phyloP scores from a whole-genome alignment of 2,797 vertebrate species.

The Myotis myotis region DNA sequence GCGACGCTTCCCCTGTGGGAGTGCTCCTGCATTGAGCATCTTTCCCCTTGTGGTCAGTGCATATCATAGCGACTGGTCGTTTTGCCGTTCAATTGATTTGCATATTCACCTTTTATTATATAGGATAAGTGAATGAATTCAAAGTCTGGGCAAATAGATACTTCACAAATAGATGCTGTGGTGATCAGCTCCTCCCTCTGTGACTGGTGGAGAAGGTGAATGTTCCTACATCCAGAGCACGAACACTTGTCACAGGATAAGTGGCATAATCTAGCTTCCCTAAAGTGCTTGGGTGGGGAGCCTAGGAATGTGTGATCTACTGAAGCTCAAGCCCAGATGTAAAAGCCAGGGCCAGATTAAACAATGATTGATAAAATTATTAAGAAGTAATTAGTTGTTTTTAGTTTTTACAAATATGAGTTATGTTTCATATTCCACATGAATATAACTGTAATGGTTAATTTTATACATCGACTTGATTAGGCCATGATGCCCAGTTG shows the following conservation, averaged over 20 bases:
- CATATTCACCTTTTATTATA: too few relatives aligned
- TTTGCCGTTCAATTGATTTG: rapidly evolving
- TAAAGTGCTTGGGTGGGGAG: background rate
- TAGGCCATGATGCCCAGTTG: background rate
- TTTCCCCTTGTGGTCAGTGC: too few relatives aligned
- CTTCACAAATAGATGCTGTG: background rate
- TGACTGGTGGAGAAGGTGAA: background rate
- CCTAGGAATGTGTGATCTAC: background rate
- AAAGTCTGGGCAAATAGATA: background rate
- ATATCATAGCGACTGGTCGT: too few relatives aligned
- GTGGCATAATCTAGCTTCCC: background rate
- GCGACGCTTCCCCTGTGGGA: too few relatives aligned
- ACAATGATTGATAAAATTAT: background rate
- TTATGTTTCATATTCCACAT: background rate
- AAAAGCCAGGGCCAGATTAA: background rate
- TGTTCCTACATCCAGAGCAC: background rate
- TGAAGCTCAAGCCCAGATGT: background rate
- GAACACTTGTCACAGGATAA: background rate
- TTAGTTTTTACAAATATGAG: background rate
- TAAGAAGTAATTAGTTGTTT: background rate
- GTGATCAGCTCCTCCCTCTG: background rate
- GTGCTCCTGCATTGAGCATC: too few relatives aligned
- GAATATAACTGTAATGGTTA: background rate
- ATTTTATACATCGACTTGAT: background rate
- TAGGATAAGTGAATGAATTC: background rate